Conservation (phyloP, 2,888 invertebrate genomes). For the Drosophila monieri region DNA sequence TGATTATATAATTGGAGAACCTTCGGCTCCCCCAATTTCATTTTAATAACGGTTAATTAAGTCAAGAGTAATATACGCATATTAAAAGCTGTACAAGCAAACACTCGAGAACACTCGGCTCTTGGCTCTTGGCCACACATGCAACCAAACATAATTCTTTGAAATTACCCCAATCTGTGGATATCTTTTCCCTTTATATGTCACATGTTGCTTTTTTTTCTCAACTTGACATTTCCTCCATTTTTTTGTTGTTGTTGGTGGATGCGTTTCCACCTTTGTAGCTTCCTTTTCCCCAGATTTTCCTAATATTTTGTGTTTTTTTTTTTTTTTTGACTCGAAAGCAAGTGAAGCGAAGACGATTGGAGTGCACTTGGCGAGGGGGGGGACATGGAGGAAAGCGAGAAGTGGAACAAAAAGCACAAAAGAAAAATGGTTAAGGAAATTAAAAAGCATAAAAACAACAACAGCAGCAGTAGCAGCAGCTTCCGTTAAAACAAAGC, state of each 20-base stretch:
- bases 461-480: constrained; percentile 59
- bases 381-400: constrained; percentile 12
- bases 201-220: constrained; percentile 53
- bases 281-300: constrained; percentile 28
- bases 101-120: constrained; percentile 42
- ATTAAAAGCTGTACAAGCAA: constrained; percentile 47
- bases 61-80: constrained; percentile 70
- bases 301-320: background rate
- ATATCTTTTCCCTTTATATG: constrained; percentile 44
- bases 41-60: constrained; percentile 77
- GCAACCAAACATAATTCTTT: constrained; percentile 38
- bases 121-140: constrained; percentile 30
- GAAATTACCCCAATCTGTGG: constrained; percentile 66
- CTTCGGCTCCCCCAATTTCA: constrained; percentile 63
- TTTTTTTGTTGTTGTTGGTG: constrained; percentile 44
- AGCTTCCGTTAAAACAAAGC: constrained; percentile 78
- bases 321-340: constrained; percentile 20
- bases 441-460: constrained; percentile 80
- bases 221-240: constrained; percentile 23
- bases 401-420: constrained; percentile 65
- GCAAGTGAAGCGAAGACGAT: constrained; percentile 67
- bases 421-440: constrained; percentile 77
- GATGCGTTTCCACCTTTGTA: constrained; percentile 32
- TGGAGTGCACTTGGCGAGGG: constrained; percentile 69
- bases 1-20: constrained; percentile 69